Conservation (phyloP, 2,113 vertebrate species). For the Archocentrus centrarchus region DNA sequence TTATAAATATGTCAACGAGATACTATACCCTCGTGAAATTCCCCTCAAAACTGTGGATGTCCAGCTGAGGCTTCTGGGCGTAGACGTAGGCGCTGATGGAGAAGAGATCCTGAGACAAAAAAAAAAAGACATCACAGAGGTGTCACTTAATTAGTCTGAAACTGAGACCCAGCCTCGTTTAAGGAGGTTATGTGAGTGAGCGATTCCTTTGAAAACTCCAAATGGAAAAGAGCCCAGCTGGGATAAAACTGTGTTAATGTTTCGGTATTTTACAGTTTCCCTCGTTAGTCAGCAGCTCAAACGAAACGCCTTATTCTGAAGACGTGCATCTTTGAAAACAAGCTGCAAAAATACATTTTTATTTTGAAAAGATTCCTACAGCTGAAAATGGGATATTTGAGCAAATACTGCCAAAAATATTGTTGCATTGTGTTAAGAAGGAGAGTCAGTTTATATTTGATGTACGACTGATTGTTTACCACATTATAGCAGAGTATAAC, state of each 20-base stretch:
- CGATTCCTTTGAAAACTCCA: neutral
- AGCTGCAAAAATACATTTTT: neutral
- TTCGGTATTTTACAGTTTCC: neutral
- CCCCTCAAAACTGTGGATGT: conserved; percentile 98
- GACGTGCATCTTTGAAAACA: neutral
- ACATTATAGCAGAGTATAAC: no score
- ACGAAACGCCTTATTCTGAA: neutral
- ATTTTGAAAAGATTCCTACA: neutral
- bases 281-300: fast-evolving
- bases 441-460: neutral
- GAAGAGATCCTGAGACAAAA: conserved; percentile 90
- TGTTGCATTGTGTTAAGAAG: neutral
- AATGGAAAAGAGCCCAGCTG: neutral
- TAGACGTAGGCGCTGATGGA: conserved; percentile 93
- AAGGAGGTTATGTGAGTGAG: neutral
- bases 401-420: neutral
- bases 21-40: conserved; percentile 95
- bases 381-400: neutral
- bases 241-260: neutral
- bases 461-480: no score
- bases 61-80: conserved; percentile 95
- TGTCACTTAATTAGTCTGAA: neutral
- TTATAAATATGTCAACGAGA: conserved; percentile 53
- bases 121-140: neutral
- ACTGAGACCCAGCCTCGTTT: neutral